Base-by-base conservation (phyloP, 2,888 invertebrate species). In the Erebia ligea region DNA sequence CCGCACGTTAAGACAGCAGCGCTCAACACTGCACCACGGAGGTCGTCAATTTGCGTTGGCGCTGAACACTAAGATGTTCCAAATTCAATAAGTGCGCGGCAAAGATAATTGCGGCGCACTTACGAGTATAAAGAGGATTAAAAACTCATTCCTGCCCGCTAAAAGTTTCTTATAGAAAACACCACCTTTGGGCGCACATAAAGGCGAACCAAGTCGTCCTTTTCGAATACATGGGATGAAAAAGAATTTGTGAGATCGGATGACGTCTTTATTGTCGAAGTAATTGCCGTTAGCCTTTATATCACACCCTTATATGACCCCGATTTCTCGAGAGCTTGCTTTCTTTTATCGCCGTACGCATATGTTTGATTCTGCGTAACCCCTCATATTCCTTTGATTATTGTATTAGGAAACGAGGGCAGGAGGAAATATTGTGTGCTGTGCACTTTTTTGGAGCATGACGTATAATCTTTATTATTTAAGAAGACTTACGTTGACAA, bases 321-420 rank as follows among this genome's bases (percentile, higher is more conserved):
- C 81, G 78, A 83, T 80, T 79, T 76, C 77, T 82, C 86, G 84
- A 83, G 73, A 75, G 76, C 81, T 80, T 77, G 76, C 79, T 86
- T 86, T 87, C 86, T 86, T 88, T 91, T 89, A 91, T 88, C 88
- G 88, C 84, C 78, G 76, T 78, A 83, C 87, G 83, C 91, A 90
- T 90, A 89, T 90, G 91, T 90, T 91, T 90, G 90, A 90, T 89
- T 88, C 83, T 78, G 76, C 74, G 85, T 75, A 80, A 75, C 79
- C 91, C 90, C 90, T 89, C 88, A 86, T 90, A 88, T 91, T 89
- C 86, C 84, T 93, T 92, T 92, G 92, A 92, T 92, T 92, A 92
- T 93, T 91, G 86, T 88, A 87, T 92, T 89, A 90, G 81, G 80
- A 75, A 89, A 88, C 84, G 88, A 86, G 88, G 88, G 86, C 83